Conservation (phyloP, 2,888 invertebrate species). For the Seira sanloemensis region DNA sequence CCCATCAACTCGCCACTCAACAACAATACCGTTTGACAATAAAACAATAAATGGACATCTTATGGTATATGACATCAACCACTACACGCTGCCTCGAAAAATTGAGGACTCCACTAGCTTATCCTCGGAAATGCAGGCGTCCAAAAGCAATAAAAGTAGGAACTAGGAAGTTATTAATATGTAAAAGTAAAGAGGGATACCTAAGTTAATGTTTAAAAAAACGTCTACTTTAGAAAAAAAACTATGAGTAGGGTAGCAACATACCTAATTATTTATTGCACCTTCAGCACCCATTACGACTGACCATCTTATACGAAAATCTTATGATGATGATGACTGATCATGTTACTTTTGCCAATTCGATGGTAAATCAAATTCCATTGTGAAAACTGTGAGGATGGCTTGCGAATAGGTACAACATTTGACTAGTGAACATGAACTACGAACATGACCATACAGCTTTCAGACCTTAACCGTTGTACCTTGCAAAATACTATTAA, state of each 20-base stretch:
- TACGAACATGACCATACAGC: slow-evolving; percentile 61
- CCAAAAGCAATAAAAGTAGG: not conserved
- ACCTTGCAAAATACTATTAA: not conserved
- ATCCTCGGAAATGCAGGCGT: slow-evolving; percentile 8
- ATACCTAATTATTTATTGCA: not conserved
- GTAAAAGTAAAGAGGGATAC: slow-evolving; percentile 23
- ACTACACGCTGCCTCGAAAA: not conserved
- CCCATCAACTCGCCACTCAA: not conserved
- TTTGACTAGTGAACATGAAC: slow-evolving; percentile 28
- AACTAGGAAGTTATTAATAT: slow-evolving; percentile 62
- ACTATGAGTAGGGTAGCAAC: not conserved
- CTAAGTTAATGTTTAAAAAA: not conserved
- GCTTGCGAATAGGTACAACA: not conserved
- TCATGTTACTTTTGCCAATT: not conserved
- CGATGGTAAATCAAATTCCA: not conserved
- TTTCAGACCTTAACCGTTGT: slow-evolving; percentile 56
- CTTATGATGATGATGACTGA: slow-evolving; percentile 33
- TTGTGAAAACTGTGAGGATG: not conserved
- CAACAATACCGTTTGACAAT: slow-evolving; percentile 7
- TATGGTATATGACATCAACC: not conserved
- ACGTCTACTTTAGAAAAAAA: not conserved
- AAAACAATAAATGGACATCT: slow-evolving; percentile 32
- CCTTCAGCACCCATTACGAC: not conserved
- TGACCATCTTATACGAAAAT: slow-evolving; percentile 17
- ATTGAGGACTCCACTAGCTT: slow-evolving; percentile 14